phyloP scores from a whole-genome alignment of 2,797 vertebrate species.

The Varecia variegata region DNA sequence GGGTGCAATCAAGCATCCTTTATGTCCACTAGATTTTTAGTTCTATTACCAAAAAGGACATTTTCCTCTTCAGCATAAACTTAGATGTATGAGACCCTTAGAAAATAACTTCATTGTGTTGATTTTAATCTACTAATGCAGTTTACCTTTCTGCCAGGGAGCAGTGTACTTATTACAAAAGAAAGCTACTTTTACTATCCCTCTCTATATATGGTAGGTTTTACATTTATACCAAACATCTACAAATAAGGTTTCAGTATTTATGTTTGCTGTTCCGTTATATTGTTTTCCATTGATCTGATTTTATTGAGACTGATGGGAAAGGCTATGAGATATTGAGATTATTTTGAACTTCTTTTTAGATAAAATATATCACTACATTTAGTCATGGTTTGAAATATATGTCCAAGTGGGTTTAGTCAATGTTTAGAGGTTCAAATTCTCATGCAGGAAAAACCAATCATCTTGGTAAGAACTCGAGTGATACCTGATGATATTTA shows the following conservation, averaged over 20 bases:
- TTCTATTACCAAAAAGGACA: not conserved
- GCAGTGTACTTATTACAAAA: not conserved
- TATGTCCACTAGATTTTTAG: not conserved
- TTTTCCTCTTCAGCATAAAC: not conserved
- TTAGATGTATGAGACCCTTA: not conserved
- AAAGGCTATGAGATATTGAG: not conserved
- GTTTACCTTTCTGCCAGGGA: conserved; percentile 8
- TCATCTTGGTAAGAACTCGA: not conserved
- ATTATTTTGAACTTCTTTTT: conserved; percentile 51
- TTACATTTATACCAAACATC: not conserved
- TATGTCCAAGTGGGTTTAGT: not conserved
- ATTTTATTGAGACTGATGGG: conserved; percentile 51
- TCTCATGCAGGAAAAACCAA: not conserved
- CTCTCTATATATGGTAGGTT: not conserved
- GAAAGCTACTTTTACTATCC: conserved; percentile 23
- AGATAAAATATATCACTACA: conserved; percentile 36
- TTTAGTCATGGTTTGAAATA: conserved; percentile 29
- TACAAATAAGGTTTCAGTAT: conserved; percentile 34
- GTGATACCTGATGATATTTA: not conserved
- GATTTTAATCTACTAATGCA: not conserved
- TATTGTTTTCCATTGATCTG: conserved; percentile 46
- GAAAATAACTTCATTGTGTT: not conserved
- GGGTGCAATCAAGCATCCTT: not conserved
- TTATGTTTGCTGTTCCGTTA: conserved; percentile 17
- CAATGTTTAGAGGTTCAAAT: not conserved